phyloP scores from a whole-genome alignment of 2,888 invertebrate genomes.

The Agapetus fuscipes region DNA sequence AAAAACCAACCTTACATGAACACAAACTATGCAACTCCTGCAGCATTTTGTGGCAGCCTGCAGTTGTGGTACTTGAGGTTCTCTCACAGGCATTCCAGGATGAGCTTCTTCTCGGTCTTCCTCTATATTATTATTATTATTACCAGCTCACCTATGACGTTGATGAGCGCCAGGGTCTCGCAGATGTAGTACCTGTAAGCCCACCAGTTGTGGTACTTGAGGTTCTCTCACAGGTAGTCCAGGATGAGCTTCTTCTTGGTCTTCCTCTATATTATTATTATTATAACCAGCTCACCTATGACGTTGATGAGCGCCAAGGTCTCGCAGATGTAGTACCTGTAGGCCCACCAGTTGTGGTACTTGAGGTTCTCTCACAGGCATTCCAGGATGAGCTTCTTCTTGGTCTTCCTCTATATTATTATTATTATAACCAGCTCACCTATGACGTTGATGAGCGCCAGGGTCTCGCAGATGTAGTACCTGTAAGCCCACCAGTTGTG shows the following conservation, averaged over 20 bases:
- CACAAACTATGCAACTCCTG: no score
- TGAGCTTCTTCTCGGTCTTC: constrained; percentile 89
- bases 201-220: constrained; percentile 90
- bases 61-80: constrained; percentile 85
- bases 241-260: constrained; percentile 90
- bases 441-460: constrained; percentile 82
- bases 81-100: constrained; percentile 88
- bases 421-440: no score
- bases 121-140: no score
- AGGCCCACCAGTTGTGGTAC: constrained; percentile 94
- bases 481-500: constrained; percentile 96
- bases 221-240: constrained; percentile 88
- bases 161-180: constrained; percentile 77
- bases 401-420: constrained; percentile 91
- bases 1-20: no score
- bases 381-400: constrained; percentile 88
- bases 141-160: constrained; percentile 82
- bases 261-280: no score
- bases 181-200: constrained; percentile 90
- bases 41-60: no score
- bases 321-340: constrained; percentile 89
- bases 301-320: constrained; percentile 80
- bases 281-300: constrained; percentile 74
- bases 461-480: constrained; percentile 84
- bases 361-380: constrained; percentile 86